A percentile compares a stretch with the other conserved stretches of the same genome.
phyloP scores from a whole-genome alignment of 2,888 invertebrate genomes.

The Seira sanloemensis region DNA sequence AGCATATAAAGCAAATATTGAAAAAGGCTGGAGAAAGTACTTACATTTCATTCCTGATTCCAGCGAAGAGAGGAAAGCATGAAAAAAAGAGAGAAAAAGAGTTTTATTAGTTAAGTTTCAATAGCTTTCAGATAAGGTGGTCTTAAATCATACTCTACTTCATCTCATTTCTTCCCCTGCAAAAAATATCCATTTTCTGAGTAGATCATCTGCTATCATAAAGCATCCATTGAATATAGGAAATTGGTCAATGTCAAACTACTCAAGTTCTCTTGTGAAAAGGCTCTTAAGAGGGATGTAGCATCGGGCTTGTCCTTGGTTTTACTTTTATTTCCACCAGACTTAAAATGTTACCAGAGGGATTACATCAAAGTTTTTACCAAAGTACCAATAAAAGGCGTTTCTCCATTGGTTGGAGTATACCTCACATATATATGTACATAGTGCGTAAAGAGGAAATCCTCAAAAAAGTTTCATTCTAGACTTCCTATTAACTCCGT shows the following conservation, averaged over 20 bases:
- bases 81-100: conserved; percentile 26
- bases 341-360: not conserved
- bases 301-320: not conserved
- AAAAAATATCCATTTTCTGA: not conserved
- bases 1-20: conserved; percentile 1
- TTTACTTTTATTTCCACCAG: too few relatives aligned
- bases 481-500: not conserved
- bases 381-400: not conserved
- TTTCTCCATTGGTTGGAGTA: too few relatives aligned
- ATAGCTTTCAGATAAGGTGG: not conserved
- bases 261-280: not conserved
- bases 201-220: not conserved
- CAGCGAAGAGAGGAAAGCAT: conserved; percentile 28
- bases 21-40: conserved; percentile 18
- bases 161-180: not conserved
- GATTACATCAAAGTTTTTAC: not conserved
- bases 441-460: not conserved
- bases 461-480: not conserved
- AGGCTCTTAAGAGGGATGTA: too few relatives aligned
- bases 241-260: conserved; percentile 34
- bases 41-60: conserved; percentile 60
- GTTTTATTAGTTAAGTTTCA: not conserved
- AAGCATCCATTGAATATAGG: not conserved
- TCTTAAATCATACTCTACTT: not conserved
- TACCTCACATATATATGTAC: not conserved